Evolutionary conservation across 1,140 invertebrate species (phyloP).

Genomic region (Drosophila busckii): DNA sequence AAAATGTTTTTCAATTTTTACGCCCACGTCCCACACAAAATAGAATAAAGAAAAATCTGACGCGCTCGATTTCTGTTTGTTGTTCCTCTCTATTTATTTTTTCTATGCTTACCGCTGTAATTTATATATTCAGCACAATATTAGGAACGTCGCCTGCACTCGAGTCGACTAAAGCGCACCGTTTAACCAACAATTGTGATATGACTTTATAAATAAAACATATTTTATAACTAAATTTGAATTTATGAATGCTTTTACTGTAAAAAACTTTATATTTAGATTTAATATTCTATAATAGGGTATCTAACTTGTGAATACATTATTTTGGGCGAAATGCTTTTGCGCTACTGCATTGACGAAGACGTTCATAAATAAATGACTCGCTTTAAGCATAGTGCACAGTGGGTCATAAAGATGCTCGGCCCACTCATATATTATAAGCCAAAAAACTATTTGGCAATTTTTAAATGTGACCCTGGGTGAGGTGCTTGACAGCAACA

Average conservation of each 20-base stretch:
- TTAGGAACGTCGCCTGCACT: no score
- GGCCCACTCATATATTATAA: constrained; percentile 59
- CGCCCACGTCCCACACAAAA: constrained; percentile 15
- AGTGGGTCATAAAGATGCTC: constrained; percentile 56
- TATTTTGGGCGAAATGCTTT: constrained; percentile 1
- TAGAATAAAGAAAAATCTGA: constrained; percentile 42
- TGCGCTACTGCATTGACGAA: constrained; percentile 33
- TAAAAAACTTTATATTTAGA: no score
- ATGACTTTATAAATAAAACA: no score
- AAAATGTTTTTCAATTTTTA: constrained; percentile 68
- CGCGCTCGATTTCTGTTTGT: constrained; percentile 50
- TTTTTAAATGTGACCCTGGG: constrained; percentile 46
- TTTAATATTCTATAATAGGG: no score
- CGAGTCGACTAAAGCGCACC: no score
- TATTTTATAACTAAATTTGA: no score
- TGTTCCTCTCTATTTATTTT: constrained; percentile 6
- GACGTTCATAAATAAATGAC: constrained; percentile 27
- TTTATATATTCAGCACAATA: background rate
- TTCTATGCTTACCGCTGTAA: background rate
- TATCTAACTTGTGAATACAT: no score
- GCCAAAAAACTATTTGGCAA: constrained; percentile 52
- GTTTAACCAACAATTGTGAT: no score
- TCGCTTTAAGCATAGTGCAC: constrained; percentile 29
- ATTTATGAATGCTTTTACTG: no score
- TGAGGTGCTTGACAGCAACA: constrained; percentile 61